Base-by-base conservation (phyloP, 2,113 vertebrate genomes). In the Microtus oregoni region DNA sequence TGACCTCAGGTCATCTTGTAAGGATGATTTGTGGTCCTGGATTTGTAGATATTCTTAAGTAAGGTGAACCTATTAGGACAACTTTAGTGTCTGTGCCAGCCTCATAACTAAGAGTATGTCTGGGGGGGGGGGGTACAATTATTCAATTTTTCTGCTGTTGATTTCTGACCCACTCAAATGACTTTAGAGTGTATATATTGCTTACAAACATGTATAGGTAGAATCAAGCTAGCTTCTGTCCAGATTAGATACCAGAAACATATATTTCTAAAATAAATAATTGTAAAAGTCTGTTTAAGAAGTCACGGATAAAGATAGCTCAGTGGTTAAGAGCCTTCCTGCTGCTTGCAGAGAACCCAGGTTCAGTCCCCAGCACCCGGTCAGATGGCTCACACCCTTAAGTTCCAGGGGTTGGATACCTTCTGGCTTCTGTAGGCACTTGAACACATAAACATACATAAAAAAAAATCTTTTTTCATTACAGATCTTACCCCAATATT, bases 171-270 rank as follows among this genome's bases (percentile, higher is more conserved):
- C 38, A 86, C 30, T 81, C 13, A 61, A 5, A 35, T 81, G 47
- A 83, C 61, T 76, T 12, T 19, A 83, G 58, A 58, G 19, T 58
- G 58, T 12, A 19, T n/a, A 7, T 75, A 24, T 5, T 65, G 9
- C 38, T 65, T 63, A 61, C 11, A 52, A 61, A 58, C 41, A 81
- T 38, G 24, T 20, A 50, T 6, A 52, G 1, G 24, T 44, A 68
- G 50, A 52, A 19, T 67, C 38, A 44, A 65, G 15, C n/a, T 90
- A 32, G 70, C 32, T 94, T 90, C 81, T 79, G 77, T 89, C 92
- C 86, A 83, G 95, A 75, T 63, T 91, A 65, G 41, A 20, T 92
- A 50, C 70, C 78, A 94, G 52, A 86, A 94, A 30, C 35, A 86
- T 79, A 73, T 89, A 78, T 89, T 89, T 70, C 52, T 93, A 91